Evolutionary conservation across 2,113 vertebrate species (phyloP).

Genomic region (Cathartes aura): DNA sequence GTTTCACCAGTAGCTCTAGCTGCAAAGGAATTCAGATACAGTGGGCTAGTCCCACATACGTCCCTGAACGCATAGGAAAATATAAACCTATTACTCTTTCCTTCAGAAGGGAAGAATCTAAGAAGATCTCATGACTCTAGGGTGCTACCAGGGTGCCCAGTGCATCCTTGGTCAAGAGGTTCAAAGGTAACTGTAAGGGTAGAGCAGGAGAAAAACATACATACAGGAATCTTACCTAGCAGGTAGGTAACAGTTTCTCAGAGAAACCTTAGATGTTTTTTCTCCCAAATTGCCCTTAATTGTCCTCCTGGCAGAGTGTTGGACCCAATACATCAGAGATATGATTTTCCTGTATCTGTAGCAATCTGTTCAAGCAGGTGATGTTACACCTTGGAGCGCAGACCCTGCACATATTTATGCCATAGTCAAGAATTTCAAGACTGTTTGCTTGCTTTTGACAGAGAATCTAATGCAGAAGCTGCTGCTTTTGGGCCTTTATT

Average conservation of each 20-base stretch:
- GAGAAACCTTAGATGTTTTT: not conserved
- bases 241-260: not conserved
- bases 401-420: not conserved
- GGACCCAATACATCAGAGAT: too few relatives aligned
- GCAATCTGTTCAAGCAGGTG: not conserved
- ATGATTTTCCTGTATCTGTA: not conserved
- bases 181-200: not conserved
- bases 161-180: not conserved
- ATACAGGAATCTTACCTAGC: not conserved
- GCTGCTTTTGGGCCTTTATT: not conserved
- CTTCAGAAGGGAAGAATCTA: not conserved
- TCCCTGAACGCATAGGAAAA: not conserved
- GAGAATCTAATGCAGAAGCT: not conserved
- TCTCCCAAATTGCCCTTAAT: not conserved
- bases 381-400: not conserved
- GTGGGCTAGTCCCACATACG: accelerated
- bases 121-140: not conserved
- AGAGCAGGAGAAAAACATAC: not conserved
- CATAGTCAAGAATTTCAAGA: not conserved
- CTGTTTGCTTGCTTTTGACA: not conserved
- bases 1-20: not conserved
- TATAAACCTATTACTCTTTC: not conserved
- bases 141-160: not conserved
- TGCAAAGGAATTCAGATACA: not conserved
- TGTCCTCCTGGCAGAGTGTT: not conserved